Evolutionary conservation across 2,888 invertebrate species (phyloP).

Genomic region (Athrips mouffetella): DNA sequence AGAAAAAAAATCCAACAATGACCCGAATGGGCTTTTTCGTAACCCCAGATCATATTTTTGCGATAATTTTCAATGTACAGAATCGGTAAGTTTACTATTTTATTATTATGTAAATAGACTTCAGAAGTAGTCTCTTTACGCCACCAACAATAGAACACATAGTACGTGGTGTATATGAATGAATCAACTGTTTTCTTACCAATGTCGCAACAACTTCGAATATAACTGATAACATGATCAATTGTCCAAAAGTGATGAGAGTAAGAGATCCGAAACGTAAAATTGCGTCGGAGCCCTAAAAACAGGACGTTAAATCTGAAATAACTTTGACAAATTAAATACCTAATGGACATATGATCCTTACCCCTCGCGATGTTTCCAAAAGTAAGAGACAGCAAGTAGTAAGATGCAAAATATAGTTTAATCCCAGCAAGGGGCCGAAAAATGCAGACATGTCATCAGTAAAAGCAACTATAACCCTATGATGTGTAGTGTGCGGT

Average conservation of each 20-base stretch:
- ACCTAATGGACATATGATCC: neutral
- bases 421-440: neutral
- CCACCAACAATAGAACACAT: no score
- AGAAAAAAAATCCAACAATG: no score
- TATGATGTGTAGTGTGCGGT: no score
- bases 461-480: neutral
- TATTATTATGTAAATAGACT: no score
- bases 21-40: no score
- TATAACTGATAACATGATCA: neutral
- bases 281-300: neutral
- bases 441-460: neutral
- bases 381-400: neutral
- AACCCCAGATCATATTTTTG: no score
- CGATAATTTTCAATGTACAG: no score
- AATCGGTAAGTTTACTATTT: no score
- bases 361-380: neutral
- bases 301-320: neutral
- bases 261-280: neutral
- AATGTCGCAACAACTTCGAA: slow-evolving; percentile 2
- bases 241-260: neutral
- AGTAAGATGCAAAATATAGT: neutral
- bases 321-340: neutral
- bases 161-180: no score
- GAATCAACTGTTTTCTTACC: neutral
- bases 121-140: no score